Evolutionary conservation across 2,113 vertebrate species (phyloP).

Genomic region (Myotis lucifugus): DNA sequence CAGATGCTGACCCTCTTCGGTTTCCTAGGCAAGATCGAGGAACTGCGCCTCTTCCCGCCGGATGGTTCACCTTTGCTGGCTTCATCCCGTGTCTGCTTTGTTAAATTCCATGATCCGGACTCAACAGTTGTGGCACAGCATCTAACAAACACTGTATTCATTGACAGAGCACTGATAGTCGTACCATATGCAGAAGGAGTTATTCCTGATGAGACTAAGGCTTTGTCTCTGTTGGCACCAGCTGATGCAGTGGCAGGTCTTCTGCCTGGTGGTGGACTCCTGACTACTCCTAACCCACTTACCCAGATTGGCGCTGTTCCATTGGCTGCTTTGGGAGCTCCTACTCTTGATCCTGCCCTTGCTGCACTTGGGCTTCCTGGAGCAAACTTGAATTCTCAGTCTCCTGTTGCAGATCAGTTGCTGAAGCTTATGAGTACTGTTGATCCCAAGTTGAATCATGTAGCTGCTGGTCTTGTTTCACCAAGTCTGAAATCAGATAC

Average conservation of each 20-base stretch:
- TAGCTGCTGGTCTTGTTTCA: constrained; percentile 93
- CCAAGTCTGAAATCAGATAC: constrained; percentile 94
- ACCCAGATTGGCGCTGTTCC: constrained; percentile 95
- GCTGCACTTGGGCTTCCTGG: constrained; percentile 96
- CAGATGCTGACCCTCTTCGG: constrained; percentile 97
- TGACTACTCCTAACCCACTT: constrained; percentile 97
- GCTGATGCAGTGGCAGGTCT: constrained; percentile 99
- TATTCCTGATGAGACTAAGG: constrained; percentile 99
- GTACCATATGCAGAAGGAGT: constrained; percentile 99
- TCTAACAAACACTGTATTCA: constrained; percentile 99
- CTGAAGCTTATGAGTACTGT: constrained; percentile 98
- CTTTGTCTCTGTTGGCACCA: constrained; percentile 98
- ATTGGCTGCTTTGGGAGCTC: constrained; percentile 93
- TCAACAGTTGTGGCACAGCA: constrained; percentile 99
- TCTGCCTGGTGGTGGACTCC: constrained; percentile 98
- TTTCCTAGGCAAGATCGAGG: constrained; percentile 96
- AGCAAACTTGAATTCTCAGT: constrained; percentile 96
- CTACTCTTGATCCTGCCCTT: constrained; percentile 94
- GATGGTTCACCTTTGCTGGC: constrained; percentile 99
- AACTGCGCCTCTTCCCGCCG: constrained; percentile 94
- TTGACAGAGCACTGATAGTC: constrained; percentile 99
- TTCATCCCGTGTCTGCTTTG: constrained; percentile 99
- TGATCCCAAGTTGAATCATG: constrained; percentile 97
- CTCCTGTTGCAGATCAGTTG: constrained; percentile 96
- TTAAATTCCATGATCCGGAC: constrained; percentile 99